Evolutionary conservation across 2,113 vertebrate genomes (phyloP).

Genomic region (Merops nubicus): DNA sequence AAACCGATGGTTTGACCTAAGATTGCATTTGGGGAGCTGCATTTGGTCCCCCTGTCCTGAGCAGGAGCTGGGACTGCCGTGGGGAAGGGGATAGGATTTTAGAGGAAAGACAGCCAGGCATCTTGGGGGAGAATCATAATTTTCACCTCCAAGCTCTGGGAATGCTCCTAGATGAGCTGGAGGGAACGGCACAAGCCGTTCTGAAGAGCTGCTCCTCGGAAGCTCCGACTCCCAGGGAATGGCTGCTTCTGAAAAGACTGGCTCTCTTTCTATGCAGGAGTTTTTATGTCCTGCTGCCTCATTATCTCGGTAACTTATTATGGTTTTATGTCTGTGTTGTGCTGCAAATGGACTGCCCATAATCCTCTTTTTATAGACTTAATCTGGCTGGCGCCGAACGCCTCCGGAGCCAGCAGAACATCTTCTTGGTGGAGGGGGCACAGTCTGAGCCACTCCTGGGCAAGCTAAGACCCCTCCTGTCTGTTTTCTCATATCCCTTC

Average conservation of each 20-base stretch:
- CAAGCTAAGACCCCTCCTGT: not conserved
- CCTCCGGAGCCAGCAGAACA: not conserved
- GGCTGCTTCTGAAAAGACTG: not conserved
- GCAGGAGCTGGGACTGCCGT: not conserved
- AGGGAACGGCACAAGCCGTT: rapidly evolving
- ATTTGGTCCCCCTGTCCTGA: not conserved
- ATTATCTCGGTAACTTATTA: constrained; percentile 45
- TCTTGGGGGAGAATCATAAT: not conserved
- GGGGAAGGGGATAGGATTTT: not conserved
- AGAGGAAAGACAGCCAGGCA: not conserved
- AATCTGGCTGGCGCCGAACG: not conserved
- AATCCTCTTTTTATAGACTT: constrained; percentile 50
- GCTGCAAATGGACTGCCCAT: constrained; percentile 37
- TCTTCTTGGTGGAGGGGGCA: not conserved
- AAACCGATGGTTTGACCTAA: not conserved
- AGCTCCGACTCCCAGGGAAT: not conserved
- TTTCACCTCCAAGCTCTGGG: not conserved
- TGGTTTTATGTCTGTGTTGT: constrained; percentile 29
- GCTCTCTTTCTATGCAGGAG: not conserved
- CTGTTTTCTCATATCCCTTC: not conserved
- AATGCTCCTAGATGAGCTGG: not conserved
- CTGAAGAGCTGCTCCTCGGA: not conserved
- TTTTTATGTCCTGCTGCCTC: constrained; percentile 34
- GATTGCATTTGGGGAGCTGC: not conserved
- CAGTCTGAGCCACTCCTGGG: not conserved